phyloP scores from a whole-genome alignment of 2,113 vertebrate species.

The Thunnus thynnus region DNA sequence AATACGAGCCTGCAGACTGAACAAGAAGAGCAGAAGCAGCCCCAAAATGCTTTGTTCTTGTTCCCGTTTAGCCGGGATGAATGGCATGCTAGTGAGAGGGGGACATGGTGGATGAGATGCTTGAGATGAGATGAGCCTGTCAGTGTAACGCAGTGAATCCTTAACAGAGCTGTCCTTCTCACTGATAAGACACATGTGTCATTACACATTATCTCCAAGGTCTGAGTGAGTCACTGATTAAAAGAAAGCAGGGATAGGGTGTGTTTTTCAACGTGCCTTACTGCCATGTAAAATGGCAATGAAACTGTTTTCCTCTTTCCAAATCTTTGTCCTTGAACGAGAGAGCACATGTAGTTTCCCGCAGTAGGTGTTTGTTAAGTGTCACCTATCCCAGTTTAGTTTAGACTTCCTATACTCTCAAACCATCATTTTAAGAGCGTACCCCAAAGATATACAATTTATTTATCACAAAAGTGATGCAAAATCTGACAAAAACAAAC shows the following conservation, averaged over 20 bases:
- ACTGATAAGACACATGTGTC: constrained; percentile 21
- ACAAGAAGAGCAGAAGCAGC: constrained; percentile 30
- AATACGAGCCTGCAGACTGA: constrained; percentile 40
- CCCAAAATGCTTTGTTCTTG: constrained; percentile 66
- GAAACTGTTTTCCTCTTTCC: not conserved
- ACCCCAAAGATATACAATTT: not conserved
- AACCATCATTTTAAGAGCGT: not conserved
- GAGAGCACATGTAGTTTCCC: not conserved
- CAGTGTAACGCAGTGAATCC: constrained; percentile 14
- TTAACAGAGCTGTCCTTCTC: constrained; percentile 42
- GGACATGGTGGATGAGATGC: constrained; percentile 6
- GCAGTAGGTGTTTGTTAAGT: not conserved
- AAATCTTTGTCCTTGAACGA: constrained; percentile 22
- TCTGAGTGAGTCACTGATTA: constrained; percentile 53
- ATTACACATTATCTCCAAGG: constrained; percentile 29
- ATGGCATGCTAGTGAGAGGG: not conserved
- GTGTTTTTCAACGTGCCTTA: not conserved
- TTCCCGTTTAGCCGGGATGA: constrained; percentile 55
- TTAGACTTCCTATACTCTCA: not conserved
- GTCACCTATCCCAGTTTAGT: not conserved
- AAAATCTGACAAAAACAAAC: not conserved
- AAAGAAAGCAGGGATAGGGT: constrained; percentile 1
- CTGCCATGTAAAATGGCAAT: constrained; percentile 9
- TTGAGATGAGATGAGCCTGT: constrained; percentile 16
- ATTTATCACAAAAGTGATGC: not conserved